Evolutionary conservation across 2,113 vertebrate genomes (phyloP).

Genomic region (Pelobates fuscus): DNA sequence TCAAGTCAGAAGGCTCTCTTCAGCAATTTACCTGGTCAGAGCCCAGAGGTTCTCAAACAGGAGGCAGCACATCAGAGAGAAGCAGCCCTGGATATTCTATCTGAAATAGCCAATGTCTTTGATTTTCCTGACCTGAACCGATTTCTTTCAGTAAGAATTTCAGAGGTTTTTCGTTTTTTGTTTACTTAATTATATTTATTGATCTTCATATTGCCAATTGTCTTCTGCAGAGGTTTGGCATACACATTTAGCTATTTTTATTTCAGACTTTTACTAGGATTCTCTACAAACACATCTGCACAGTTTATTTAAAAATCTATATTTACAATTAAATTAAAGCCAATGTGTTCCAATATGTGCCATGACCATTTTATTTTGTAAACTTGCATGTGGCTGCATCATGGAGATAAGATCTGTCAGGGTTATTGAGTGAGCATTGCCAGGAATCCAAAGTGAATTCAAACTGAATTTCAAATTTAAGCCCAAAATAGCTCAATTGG

Average conservation of each 20-base stretch:
- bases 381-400: no score
- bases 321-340: no score
- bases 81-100: conserved; percentile 86
- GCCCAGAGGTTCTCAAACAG: conserved; percentile 75
- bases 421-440: no score
- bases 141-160: conserved; percentile 82
- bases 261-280: not conserved
- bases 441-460: no score
- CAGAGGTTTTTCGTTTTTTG: conserved; percentile 30
- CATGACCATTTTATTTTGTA: no score
- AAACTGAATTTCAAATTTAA: no score
- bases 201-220: no score
- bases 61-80: conserved; percentile 87
- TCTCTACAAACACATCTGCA: not conserved
- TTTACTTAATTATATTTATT: not conserved
- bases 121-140: conserved; percentile 95
- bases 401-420: no score
- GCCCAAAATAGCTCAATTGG: no score
- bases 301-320: no score
- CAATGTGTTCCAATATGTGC: no score
- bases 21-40: conserved; percentile 72
- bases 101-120: conserved; percentile 94
- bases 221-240: not conserved
- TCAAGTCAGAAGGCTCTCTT: conserved; percentile 81
- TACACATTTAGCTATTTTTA: not conserved